Conservation (phyloP, 2,113 vertebrate genomes). For the Spea multiplicata region DNA sequence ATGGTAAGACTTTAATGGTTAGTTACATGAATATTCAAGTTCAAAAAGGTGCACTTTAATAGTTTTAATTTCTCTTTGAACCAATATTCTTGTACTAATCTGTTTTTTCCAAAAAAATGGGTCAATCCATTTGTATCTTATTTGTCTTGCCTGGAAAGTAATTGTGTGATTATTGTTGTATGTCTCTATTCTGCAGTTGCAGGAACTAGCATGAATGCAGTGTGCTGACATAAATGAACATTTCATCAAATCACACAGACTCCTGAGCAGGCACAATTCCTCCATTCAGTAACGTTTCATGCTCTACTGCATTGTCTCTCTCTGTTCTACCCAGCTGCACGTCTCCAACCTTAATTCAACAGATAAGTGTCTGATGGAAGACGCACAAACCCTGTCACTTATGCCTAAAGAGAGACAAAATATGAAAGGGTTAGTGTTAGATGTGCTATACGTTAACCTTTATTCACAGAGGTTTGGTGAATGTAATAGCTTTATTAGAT, state of each 20-base stretch:
- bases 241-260: constrained; percentile 45
- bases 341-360: constrained; percentile 24
- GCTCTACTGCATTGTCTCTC: constrained; percentile 44
- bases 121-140: constrained; percentile 6
- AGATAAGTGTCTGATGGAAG: constrained; percentile 40
- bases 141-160: constrained; percentile 24
- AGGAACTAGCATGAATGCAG: constrained; percentile 29
- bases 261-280: constrained; percentile 46
- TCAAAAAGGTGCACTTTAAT: too few relatives aligned
- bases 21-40: too few relatives aligned
- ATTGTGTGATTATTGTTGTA: constrained; percentile 29
- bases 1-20: too few relatives aligned
- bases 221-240: constrained; percentile 46
- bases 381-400: constrained; percentile 21
- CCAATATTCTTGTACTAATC: background rate
- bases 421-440: background rate
- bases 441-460: too few relatives aligned
- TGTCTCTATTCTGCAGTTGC: constrained; percentile 16
- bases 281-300: constrained; percentile 42
- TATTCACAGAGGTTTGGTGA: too few relatives aligned
- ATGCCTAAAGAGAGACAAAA: background rate
- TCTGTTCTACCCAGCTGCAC: constrained; percentile 25
- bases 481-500: too few relatives aligned
- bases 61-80: background rate
- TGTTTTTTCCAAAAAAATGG: background rate